phyloP scores from a whole-genome alignment of 2,888 invertebrate genomes.

The Parthenolecanium corni region DNA sequence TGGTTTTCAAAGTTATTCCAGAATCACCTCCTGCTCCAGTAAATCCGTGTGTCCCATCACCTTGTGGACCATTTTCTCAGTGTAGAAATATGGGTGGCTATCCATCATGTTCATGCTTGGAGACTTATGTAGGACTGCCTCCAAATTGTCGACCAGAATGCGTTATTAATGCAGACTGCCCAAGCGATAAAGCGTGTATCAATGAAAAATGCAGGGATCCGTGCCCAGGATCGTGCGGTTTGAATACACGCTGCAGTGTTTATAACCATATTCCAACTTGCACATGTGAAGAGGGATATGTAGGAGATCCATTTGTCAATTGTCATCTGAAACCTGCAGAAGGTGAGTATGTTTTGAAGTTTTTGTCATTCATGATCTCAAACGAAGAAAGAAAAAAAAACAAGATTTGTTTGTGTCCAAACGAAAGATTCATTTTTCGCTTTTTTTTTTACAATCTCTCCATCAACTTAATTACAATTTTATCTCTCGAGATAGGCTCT shows the following conservation, averaged over 20 bases:
- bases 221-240: conserved; percentile 42
- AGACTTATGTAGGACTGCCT: conserved; percentile 54
- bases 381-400: too few species aligned
- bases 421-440: too few species aligned
- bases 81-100: conserved; percentile 54
- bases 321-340: conserved; percentile 34
- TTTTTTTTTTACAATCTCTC: too few species aligned
- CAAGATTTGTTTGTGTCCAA: too few species aligned
- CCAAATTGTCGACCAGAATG: conserved; percentile 65
- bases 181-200: conserved; percentile 42
- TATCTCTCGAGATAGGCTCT: too few species aligned
- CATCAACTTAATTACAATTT: too few species aligned
- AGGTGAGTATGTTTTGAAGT: conserved; percentile 2
- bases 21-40: conserved; percentile 34
- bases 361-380: too few species aligned
- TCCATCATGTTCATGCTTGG: conserved; percentile 58
- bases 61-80: conserved; percentile 65
- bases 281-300: conserved; percentile 44
- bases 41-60: conserved; percentile 55
- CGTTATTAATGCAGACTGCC: conserved; percentile 49
- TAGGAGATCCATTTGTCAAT: conserved; percentile 40
- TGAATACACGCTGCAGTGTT: conserved; percentile 42
- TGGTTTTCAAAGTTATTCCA: conserved; percentile 20
- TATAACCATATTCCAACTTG: conserved; percentile 68
- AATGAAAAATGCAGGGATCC: conserved; percentile 43